Evolutionary conservation across 1,140 invertebrate species (phyloP), one percentile per base, ranked within the genome.

Genomic region (Macrobrachium rosenbergii): DNA sequence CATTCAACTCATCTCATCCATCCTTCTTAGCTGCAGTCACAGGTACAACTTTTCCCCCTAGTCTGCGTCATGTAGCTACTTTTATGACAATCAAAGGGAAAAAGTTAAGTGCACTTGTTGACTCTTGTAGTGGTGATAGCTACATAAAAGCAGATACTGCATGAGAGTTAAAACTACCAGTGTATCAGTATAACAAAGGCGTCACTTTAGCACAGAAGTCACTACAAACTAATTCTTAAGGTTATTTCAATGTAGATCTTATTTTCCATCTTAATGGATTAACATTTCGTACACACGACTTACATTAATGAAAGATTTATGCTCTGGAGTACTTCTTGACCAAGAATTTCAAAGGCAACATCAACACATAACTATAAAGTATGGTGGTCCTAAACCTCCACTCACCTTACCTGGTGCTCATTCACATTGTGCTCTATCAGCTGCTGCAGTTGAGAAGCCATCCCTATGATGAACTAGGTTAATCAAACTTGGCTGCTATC

Each of bases 81-180:
- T 78, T 21, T 7, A 21, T n/a, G 2, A 52, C 62, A 11, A 69
- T 60, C 62, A 82, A 82, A 67, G 80, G 63, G n/a, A 60, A 67
- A 23, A 69, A 82, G 62, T 16, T 82, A 28, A 67, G 28, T 23
- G 43, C 80, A 14, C 80, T 82, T 8, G 59, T 84, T 45, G 72
- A 84, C 21, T 84, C 58, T 14, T 84, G 73, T 28, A 84, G 82
- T 63, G 62, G 21, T 84, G 82, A 84, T 67, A 78, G 83, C 58
- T 78, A 77, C 37, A 78, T 78, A 63, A 78, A 28, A 69, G 83
- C 77, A 52, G 37, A 5, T 16, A 43, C 62, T 64, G 72, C 82
- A 37, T 23, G 28, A 43, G 23, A 78, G 64, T 45, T 85, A 43
- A 78, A 78, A 21, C 64, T 85, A 23, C 52, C n/a, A 63, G 76